These are phyloP conservation scores for Nyctereutes procyonoides DNA, from an alignment of 2,113 vertebrate species.

Conservation along the genomic window DNA sequence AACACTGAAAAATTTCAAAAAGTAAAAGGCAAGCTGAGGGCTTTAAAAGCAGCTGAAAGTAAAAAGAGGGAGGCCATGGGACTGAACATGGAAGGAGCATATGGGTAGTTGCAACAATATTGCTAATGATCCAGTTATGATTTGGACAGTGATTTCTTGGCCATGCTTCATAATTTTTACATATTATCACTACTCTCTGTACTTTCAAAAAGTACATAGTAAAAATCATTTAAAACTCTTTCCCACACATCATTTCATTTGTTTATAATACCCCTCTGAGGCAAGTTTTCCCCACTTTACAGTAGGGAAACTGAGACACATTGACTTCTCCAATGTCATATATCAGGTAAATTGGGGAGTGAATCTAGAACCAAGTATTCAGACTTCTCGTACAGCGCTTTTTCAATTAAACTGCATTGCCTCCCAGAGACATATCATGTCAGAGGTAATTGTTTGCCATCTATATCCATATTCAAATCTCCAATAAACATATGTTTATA, in stretches of 20 bases:
- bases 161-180: constrained; percentile 4
- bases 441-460: neutral
- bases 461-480: neutral
- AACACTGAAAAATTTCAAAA: neutral
- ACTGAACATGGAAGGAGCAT: neutral
- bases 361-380: neutral
- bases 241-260: neutral
- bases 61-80: neutral
- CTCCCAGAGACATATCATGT: neutral
- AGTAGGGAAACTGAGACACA: neutral
- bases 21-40: neutral
- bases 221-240: neutral
- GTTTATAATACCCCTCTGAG: neutral
- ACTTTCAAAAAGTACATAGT: neutral
- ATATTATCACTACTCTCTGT: neutral
- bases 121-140: neutral
- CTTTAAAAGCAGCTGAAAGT: neutral
- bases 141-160: neutral
- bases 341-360: neutral
- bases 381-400: neutral
- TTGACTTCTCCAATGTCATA: neutral
- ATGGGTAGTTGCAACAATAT: neutral
- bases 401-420: neutral
- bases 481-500: neutral
- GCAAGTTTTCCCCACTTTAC: neutral